Evolutionary conservation across 2,888 invertebrate species (phyloP).

Genomic region (Amblyteles armatorius): DNA sequence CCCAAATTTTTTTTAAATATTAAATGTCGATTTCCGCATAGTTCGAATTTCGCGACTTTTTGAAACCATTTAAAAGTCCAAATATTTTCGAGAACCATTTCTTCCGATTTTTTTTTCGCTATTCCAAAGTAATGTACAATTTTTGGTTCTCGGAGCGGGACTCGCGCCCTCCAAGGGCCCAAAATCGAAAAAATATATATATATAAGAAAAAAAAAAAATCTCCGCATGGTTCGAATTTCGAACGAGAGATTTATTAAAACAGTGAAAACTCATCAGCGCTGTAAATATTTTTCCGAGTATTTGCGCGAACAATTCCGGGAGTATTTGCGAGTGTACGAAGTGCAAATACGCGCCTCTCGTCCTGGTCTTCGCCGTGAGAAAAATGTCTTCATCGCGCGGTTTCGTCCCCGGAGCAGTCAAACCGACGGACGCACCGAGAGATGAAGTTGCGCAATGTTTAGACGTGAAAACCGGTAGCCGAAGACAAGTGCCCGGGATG

Average conservation of each 20-base stretch:
- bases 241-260: background rate
- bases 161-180: too few species aligned
- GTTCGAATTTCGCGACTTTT: too few species aligned
- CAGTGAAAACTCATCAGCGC: background rate
- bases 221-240: too few species aligned
- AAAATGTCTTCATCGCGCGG: conserved; percentile 11
- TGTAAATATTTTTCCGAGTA: conserved; percentile 7
- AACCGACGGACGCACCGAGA: conserved; percentile 26
- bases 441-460: conserved; percentile 29
- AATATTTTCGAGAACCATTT: too few species aligned
- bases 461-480: conserved; percentile 30
- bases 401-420: background rate
- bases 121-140: too few species aligned
- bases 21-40: too few species aligned
- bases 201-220: too few species aligned
- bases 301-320: background rate
- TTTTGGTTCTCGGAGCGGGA: too few species aligned
- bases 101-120: too few species aligned
- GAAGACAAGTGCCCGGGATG: conserved; percentile 7
- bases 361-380: background rate
- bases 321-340: background rate
- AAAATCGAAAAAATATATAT: too few species aligned
- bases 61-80: too few species aligned
- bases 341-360: background rate
- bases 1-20: background rate